Conservation (phyloP, 2,113 vertebrate species). For the Anas platyrhynchos region DNA sequence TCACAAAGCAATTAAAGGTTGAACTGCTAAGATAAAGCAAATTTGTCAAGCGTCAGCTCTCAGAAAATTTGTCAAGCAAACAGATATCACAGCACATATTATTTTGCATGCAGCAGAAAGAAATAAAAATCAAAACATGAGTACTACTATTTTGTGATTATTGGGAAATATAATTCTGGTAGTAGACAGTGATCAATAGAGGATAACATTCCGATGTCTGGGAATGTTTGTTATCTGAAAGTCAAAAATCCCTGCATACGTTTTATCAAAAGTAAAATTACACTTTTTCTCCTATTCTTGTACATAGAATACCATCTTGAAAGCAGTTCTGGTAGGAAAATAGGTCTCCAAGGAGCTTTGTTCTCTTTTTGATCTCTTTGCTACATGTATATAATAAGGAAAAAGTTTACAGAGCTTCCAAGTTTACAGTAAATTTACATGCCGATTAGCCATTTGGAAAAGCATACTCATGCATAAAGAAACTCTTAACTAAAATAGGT, state of each 20-base stretch:
- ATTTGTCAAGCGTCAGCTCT: background rate
- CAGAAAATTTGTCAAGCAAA: background rate
- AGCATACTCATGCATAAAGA: background rate
- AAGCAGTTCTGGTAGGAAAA: background rate
- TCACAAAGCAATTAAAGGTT: background rate
- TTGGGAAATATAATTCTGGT: background rate
- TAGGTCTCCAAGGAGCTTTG: background rate
- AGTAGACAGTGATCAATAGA: background rate
- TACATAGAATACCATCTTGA: background rate
- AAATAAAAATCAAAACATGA: background rate
- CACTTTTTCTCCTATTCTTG: background rate
- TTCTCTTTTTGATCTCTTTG: background rate
- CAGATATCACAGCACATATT: background rate
- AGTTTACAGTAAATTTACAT: background rate
- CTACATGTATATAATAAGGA: background rate
- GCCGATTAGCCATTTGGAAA: background rate
- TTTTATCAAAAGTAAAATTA: background rate
- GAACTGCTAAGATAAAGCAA: background rate
- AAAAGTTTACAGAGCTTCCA: background rate
- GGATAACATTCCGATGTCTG: background rate
- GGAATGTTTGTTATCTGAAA: background rate
- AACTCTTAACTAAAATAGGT: background rate
- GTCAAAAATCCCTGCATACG: background rate
- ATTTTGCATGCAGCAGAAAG: background rate
- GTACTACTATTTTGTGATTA: background rate